Evolutionary conservation across 2,888 invertebrate genomes (phyloP).

Genomic region (Lepidocyrtoides sp.): DNA sequence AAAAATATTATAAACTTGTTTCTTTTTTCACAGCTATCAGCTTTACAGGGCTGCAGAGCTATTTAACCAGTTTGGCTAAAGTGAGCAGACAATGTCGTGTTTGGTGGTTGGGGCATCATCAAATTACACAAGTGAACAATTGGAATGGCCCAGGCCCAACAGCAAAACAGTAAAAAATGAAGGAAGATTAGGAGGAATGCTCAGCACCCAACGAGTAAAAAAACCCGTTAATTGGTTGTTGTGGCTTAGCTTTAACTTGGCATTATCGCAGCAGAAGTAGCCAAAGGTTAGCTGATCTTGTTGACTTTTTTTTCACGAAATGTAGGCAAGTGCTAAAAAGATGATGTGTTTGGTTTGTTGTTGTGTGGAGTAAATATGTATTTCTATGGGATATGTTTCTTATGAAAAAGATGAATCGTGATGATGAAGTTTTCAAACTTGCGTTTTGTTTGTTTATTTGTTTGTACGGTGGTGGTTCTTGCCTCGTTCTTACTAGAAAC

Average conservation of each 20-base stretch:
- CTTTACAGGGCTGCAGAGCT: slow-evolving; percentile 40
- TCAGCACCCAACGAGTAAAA: slow-evolving; percentile 8
- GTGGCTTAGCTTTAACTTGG: too few species aligned
- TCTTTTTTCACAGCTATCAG: slow-evolving; percentile 13
- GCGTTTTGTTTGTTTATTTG: too few species aligned
- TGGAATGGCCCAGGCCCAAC: background rate
- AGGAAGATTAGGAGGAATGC: background rate
- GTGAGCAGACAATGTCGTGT: slow-evolving; percentile 61
- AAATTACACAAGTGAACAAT: slow-evolving; percentile 1
- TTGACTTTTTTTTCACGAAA: background rate
- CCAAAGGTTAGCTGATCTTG: background rate
- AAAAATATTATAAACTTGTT: background rate
- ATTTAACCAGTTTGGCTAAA: slow-evolving; percentile 73
- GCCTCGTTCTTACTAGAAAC: too few species aligned
- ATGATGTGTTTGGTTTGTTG: background rate
- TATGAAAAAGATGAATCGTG: too few species aligned
- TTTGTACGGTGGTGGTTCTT: too few species aligned
- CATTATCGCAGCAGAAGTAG: background rate
- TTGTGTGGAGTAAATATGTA: too few species aligned
- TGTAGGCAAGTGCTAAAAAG: background rate
- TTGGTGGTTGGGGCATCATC: slow-evolving; percentile 43
- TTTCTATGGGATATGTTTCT: too few species aligned
- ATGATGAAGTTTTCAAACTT: background rate
- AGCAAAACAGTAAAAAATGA: background rate
- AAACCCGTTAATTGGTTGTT: slow-evolving; percentile 21